Conservation (phyloP, 2,888 invertebrate species). For the Nemotelus pantherinus region DNA sequence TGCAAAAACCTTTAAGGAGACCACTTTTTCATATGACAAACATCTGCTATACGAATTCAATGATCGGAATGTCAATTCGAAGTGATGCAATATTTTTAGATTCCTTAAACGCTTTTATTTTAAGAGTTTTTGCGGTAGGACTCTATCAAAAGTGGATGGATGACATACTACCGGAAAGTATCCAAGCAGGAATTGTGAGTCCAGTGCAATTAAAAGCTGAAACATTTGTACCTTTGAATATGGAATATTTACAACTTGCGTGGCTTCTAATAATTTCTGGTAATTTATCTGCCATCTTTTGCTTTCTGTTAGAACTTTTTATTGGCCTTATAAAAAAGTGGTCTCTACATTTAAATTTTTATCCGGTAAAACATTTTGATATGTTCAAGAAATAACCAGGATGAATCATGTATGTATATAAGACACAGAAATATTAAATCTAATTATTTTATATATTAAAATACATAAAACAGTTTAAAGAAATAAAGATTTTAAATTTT, state of each 20-base stretch:
- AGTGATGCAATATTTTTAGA: background rate
- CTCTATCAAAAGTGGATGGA: conserved; percentile 3
- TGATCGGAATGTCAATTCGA: conserved; percentile 13
- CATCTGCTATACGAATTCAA: background rate
- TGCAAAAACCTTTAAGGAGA: background rate
- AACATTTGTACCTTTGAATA: background rate
- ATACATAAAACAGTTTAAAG: too few species aligned
- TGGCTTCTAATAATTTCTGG: conserved; percentile 21
- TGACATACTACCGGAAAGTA: conserved; percentile 10
- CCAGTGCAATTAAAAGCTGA: background rate
- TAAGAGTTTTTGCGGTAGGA: background rate
- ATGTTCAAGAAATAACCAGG: too few species aligned
- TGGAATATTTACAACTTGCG: conserved; percentile 11
- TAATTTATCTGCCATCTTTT: background rate
- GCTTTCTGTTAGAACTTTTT: conserved; percentile 9
- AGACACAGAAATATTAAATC: too few species aligned
- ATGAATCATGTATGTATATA: too few species aligned
- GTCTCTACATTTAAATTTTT: background rate
- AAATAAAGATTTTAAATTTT: too few species aligned
- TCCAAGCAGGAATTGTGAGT: background rate
- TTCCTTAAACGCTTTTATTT: conserved; percentile 13
- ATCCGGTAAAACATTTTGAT: too few species aligned
- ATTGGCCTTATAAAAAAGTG: background rate
- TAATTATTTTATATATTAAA: too few species aligned
- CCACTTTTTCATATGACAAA: conserved; percentile 22